A percentile compares a stretch with the other conserved stretches of the same genome.
Conservation (phyloP, 2,888 invertebrate genomes). For the Lamellibrachia columna region DNA sequence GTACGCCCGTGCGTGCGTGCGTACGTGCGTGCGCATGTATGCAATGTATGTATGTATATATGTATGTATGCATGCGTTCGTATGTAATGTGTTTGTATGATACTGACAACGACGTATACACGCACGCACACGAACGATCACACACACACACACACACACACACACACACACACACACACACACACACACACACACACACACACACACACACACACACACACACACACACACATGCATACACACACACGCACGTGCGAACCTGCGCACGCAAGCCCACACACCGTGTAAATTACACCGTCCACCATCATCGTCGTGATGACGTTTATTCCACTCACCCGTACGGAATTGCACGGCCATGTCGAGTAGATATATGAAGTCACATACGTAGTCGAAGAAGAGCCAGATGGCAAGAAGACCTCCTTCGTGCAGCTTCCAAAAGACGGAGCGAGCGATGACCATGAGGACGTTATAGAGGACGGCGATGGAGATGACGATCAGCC, state of each 20-base stretch:
- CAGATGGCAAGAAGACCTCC: slow-evolving; percentile 69
- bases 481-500: slow-evolving; percentile 86
- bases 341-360: slow-evolving; percentile 88
- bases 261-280: not conserved
- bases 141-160: slow-evolving; percentile 26
- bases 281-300: no score
- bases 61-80: no score
- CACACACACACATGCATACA: not conserved
- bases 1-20: no score
- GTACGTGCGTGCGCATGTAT: no score
- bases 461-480: slow-evolving; percentile 92
- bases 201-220: not conserved
- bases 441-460: slow-evolving; percentile 88
- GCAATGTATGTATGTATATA: no score
- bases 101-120: not conserved
- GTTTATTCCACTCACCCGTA: slow-evolving; percentile 75
- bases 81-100: no score
- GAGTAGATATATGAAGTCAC: slow-evolving; percentile 85
- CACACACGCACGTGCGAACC: not conserved
- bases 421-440: slow-evolving; percentile 92
- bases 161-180: slow-evolving; percentile 28
- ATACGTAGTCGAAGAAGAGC: slow-evolving; percentile 85
- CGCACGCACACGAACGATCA: slow-evolving; percentile 20
- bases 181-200: slow-evolving; percentile 22
- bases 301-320: not conserved